Evolutionary conservation across 2,797 vertebrate genomes (phyloP), one percentile per base, ranked within the genome.

Genomic region (Tarsius wallacei): DNA sequence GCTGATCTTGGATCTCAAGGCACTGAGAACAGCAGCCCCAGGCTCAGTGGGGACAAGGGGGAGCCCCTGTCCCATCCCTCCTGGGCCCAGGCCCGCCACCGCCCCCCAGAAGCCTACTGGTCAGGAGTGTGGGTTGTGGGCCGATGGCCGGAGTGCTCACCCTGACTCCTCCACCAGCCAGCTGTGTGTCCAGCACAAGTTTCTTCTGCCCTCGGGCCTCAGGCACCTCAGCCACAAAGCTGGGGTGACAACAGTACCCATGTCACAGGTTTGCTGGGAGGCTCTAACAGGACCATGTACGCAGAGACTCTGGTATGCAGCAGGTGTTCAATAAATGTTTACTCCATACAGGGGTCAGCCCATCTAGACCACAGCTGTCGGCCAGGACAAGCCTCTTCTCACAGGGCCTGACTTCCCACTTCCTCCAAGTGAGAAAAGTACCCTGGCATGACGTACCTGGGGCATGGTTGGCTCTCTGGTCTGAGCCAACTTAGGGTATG

Each of bases 111-210:
- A 11, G 19, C 55, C 19, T 0, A 28, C 17, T 36, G 17, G 59
- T 11, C 26, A n/a, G 21, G 33, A 42, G 24, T 0, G 5, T 1
- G 64, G 33, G 14, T 6, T 22, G 1, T 11, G 6, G 47, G 71
- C 33, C 31, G 7, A 36, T 3, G 28, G 91, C n/a, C 5, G 1
- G 9, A 4, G 15, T 24, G n/a, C 31, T 7, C 31, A 11, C 53
- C 5, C 28, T 4, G 13, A 53, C 36, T 51, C 24, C 3, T 17
- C 36, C 26, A 26, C 3, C 33, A 14, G 42, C 5, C 14, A 6
- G 3, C 42, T 8, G 7, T 14, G 81, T 36, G 55, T 36, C 17
- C 8, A 15, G 49, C 3, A 33, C 42, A 61, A 70, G 15, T 36
- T 85, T 63, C 22, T 89, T 47, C 82, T 17, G 57, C 2, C 10